phyloP scores from a whole-genome alignment of 2,113 vertebrate species.

The Brachyistius frenatus region DNA sequence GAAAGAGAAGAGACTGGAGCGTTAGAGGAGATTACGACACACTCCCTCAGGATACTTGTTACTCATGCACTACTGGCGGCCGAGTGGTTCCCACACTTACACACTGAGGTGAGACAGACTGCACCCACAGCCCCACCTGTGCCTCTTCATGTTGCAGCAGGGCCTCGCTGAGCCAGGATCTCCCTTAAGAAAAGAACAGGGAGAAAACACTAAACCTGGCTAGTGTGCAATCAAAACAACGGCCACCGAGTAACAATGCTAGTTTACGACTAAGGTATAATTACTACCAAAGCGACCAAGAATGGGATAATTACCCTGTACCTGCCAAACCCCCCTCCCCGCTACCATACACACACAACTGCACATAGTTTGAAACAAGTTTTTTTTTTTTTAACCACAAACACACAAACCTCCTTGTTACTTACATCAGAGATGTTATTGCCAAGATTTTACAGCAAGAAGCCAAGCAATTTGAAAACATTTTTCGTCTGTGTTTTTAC shows the following conservation, averaged over 20 bases:
- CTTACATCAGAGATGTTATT: neutral
- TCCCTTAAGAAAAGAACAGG: slow-evolving; percentile 73
- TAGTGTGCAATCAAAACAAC: slow-evolving; percentile 73
- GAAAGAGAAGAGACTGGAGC: slow-evolving; percentile 71
- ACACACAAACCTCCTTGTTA: neutral
- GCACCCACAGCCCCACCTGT: slow-evolving; percentile 83
- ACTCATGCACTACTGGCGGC: slow-evolving; percentile 83
- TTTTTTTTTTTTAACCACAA: slow-evolving; percentile 8
- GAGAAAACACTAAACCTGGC: slow-evolving; percentile 68
- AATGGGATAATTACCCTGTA: slow-evolving; percentile 66
- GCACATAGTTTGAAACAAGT: slow-evolving; percentile 14
- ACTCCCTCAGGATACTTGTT: slow-evolving; percentile 83
- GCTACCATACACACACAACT: slow-evolving; percentile 2
- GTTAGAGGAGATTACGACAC: slow-evolving; percentile 84
- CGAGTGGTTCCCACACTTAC: slow-evolving; percentile 85
- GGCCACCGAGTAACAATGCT: slow-evolving; percentile 65
- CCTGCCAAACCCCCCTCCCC: slow-evolving; percentile 35
- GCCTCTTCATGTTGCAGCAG: slow-evolving; percentile 81
- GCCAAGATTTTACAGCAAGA: neutral
- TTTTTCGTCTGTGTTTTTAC: neutral
- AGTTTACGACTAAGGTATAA: slow-evolving; percentile 71
- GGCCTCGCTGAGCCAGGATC: slow-evolving; percentile 71
- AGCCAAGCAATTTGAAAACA: neutral
- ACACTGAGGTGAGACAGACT: slow-evolving; percentile 80
- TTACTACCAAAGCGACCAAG: slow-evolving; percentile 70